Evolutionary conservation across 2,113 vertebrate genomes (phyloP), one percentile per base, ranked within the genome.

Genomic region (Edolisoma coerulescens): DNA sequence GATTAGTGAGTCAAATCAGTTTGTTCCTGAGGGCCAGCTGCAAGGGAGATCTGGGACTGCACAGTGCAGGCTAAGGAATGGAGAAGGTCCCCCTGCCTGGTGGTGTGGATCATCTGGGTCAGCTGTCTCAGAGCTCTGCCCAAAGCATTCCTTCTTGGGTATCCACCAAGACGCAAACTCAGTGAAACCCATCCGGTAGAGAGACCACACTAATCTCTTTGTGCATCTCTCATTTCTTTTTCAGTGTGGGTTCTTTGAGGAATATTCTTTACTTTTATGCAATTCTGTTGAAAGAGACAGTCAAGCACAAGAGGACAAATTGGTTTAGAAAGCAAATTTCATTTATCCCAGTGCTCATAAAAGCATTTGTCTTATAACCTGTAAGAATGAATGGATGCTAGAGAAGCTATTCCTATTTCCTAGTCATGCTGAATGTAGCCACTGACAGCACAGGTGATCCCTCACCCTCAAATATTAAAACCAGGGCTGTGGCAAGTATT

Each of bases 401-500:
- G 83, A 84, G 80, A 87, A 93, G 30, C 76, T 84, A 18, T 90
- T 95, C 54, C 60, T 87, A 23, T 89, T 96, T 97, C 64, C 47
- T 89, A 74, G 60, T 75, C 56, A 41, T 68, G 69, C 41, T 7
- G 68, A 88, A 39, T 67, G 32, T 74, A 75, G 84, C 44, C 22
- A 3, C 80, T 90, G 64, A 63, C 89, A 93, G 77, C n/a, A 18
- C 35, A 84, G 64, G 86, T 71, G 73, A 97, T 95, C 69, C 49
- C 61, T 95, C 86, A 93, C 60, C 42, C 73, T 92, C 75, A 75
- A 75, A 67, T 96, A 92, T 89, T 95, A 78, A 92, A 92, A 42
- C 42, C 1, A 3, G 63, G 39, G 10, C 73, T 74, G 44, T 41
- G 22, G 68, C 69, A 96, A 90, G 68, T 92, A 65, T 44, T 90